Percentiles rank a stretch among this genome's conserved stretches.
These are phyloP conservation scores for Myiotriccus ornatus DNA, from an alignment of 2,797 vertebrate genomes.

Conservation along the genomic window DNA sequence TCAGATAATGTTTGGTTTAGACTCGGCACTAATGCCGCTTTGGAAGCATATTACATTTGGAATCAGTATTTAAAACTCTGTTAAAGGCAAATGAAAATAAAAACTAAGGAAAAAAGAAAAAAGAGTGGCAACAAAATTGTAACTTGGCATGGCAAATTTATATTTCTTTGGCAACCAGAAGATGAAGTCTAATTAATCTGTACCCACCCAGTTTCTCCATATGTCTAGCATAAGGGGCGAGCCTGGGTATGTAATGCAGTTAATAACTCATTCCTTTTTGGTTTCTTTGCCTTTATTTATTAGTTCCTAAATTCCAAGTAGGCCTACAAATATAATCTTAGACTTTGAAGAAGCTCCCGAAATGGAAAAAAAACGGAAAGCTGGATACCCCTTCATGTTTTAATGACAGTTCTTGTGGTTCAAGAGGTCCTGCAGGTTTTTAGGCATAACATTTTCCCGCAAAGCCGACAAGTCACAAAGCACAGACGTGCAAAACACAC, in stretches of 20 bases:
- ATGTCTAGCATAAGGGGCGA: background rate
- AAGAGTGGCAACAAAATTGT: background rate
- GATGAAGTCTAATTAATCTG: background rate
- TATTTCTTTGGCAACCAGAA: background rate
- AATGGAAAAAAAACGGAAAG: background rate
- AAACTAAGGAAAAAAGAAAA: background rate
- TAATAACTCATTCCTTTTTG: background rate
- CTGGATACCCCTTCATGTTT: background rate
- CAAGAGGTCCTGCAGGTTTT: background rate
- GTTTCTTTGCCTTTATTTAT: background rate
- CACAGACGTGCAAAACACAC: background rate
- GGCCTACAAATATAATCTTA: background rate
- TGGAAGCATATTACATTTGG: slow-evolving; percentile 38
- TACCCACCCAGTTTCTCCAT: background rate
- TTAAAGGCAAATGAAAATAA: slow-evolving; percentile 1
- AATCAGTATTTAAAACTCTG: slow-evolving; percentile 31
- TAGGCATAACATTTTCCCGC: background rate
- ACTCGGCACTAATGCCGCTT: slow-evolving; percentile 52
- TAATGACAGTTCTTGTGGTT: background rate
- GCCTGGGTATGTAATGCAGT: background rate
- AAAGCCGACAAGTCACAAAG: background rate
- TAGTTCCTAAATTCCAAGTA: background rate
- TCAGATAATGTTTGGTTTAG: slow-evolving; percentile 64
- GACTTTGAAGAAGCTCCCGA: background rate
- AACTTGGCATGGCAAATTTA: background rate